A percentile compares a stretch with the other conserved stretches of the same genome.
Evolutionary conservation across 2,888 invertebrate species (phyloP).

Genomic region (Anticlea derivata): DNA sequence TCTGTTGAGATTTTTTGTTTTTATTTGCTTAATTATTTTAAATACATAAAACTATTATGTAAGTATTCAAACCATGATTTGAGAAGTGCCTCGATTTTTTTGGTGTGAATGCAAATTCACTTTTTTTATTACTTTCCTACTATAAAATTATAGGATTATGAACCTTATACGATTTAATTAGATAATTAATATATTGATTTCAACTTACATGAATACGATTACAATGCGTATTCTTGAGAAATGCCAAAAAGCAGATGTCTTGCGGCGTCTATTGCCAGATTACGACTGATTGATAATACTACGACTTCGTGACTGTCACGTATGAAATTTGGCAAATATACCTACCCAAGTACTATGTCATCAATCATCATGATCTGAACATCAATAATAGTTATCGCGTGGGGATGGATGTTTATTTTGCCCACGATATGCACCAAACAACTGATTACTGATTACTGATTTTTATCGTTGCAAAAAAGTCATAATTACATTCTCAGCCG

Average conservation of each 20-base stretch:
- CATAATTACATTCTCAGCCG: no score
- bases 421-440: conserved; percentile 9
- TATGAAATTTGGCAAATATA: conserved; percentile 4
- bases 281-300: conserved; percentile 11
- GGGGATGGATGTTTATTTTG: neutral
- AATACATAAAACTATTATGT: no score
- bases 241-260: neutral
- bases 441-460: neutral
- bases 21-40: no score
- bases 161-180: no score
- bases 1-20: no score
- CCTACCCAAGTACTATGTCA: neutral
- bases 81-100: no score
- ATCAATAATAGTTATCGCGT: neutral
- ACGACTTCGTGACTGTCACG: neutral
- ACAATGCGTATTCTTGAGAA: neutral
- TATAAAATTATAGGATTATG: no score
- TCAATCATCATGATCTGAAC: conserved; percentile 5
- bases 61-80: no score
- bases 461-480: neutral
- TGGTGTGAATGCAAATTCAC: no score
- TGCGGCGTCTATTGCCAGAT: neutral
- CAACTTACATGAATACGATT: neutral
- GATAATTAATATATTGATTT: no score
- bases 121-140: no score